Percentiles rank a stretch among this genome's conserved stretches.
Evolutionary conservation across 1,140 invertebrate species (phyloP).

Genomic region (Lethrus apterus): DNA sequence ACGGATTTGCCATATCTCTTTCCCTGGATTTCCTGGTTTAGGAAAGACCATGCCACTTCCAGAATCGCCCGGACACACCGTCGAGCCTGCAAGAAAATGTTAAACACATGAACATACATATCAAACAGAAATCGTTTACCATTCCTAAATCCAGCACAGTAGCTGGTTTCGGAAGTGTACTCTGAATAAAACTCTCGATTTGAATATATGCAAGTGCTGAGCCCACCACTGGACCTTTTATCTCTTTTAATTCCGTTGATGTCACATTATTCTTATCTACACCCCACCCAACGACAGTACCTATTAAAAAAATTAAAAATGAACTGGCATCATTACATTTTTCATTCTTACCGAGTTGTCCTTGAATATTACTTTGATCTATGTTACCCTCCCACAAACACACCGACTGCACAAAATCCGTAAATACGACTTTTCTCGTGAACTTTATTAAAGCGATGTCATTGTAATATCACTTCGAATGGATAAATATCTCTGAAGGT

Average conservation of each 20-base stretch:
- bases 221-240: constrained; percentile 34
- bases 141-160: constrained; percentile 51
- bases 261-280: constrained; percentile 47
- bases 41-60: constrained; percentile 50
- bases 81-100: constrained; percentile 43
- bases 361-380: constrained; percentile 23
- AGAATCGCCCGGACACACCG: constrained; percentile 54
- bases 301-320: constrained; percentile 28
- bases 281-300: constrained; percentile 58
- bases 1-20: constrained; percentile 45
- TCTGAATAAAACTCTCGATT: constrained; percentile 42
- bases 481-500: background rate
- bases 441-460: constrained; percentile 42
- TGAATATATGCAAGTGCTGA: constrained; percentile 35
- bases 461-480: background rate
- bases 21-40: constrained; percentile 17
- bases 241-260: constrained; percentile 43
- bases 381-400: constrained; percentile 44
- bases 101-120: background rate
- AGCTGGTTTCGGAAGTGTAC: constrained; percentile 51
- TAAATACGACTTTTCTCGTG: constrained; percentile 39
- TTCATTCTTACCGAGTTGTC: constrained; percentile 14
- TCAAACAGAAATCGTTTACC: constrained; percentile 19
- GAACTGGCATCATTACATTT: background rate
- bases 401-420: constrained; percentile 48